Evolutionary conservation across 1,140 invertebrate species (phyloP), one percentile per base, ranked within the genome.

Genomic region (Oscheius sp.): DNA sequence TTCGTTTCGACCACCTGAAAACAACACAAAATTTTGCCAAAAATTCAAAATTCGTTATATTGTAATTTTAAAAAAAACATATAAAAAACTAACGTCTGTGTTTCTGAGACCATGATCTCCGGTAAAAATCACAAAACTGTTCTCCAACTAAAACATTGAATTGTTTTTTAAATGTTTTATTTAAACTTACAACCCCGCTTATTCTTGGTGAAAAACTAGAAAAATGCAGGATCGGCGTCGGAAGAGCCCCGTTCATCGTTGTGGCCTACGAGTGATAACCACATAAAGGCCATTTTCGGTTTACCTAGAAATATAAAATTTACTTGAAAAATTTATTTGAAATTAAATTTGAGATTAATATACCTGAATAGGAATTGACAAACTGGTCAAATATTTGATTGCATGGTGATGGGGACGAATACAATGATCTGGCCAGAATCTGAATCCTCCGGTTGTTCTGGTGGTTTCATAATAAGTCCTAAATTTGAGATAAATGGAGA

Each of bases 31-130:
- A n/a, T n/a, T n/a, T n/a, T n/a, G n/a, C n/a, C n/a, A n/a, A n/a
- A n/a, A n/a, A n/a, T n/a, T n/a, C n/a, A n/a, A n/a, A n/a, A n/a
- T n/a, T n/a, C n/a, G n/a, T n/a, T n/a, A n/a, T n/a, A n/a, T n/a
- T n/a, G n/a, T n/a, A n/a, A n/a, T n/a, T n/a, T n/a, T n/a, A n/a
- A n/a, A n/a, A n/a, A n/a, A n/a, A n/a, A n/a, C n/a, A n/a, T n/a
- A n/a, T n/a, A n/a, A n/a, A n/a, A n/a, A n/a, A n/a, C n/a, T n/a
- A n/a, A n/a, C n/a, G n/a, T n/a, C n/a, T n/a, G n/a, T n/a, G n/a
- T n/a, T n/a, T n/a, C n/a, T n/a, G n/a, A n/a, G n/a, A 4, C 75
- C 75, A 29, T 76, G 75, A 52, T 76, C 75, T 0, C 69, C 75
- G 34, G 59, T 32, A 10, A 76, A 46, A 28, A 76, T 42, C 32